Percentiles rank a stretch among this genome's conserved stretches.
phyloP scores from a whole-genome alignment of 2,797 vertebrate genomes.

The Pyrocephalus nanus region DNA sequence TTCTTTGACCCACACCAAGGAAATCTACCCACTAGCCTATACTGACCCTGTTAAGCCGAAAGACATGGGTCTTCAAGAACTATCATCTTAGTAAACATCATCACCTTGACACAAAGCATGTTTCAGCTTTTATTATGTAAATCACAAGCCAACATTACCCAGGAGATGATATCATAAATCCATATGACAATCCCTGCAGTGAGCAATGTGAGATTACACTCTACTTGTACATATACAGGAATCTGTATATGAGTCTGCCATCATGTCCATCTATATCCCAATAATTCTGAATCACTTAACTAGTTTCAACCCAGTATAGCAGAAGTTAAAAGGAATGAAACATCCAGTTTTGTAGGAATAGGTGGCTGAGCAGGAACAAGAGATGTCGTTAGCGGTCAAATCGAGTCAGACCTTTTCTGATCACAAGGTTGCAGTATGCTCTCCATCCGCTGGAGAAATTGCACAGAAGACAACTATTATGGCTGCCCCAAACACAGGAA shows the following conservation, averaged over 20 bases:
- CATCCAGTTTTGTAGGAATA: neutral
- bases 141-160: neutral
- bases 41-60: neutral
- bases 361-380: neutral
- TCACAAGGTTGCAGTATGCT: neutral
- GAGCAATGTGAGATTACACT: neutral
- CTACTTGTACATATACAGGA: neutral
- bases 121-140: neutral
- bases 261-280: neutral
- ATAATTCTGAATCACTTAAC: neutral
- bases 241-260: neutral
- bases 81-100: neutral
- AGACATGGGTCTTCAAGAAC: neutral
- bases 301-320: neutral
- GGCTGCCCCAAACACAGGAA: neutral
- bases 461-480: constrained; percentile 1
- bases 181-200: neutral
- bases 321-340: neutral
- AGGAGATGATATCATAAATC: neutral
- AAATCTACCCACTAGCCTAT: neutral
- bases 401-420: neutral
- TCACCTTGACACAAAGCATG: neutral
- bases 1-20: neutral
- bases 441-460: neutral
- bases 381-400: neutral